A percentile compares a stretch with the other conserved stretches of the same genome.
Conservation (phyloP, 2,797 vertebrate genomes). For the Sebastes hubbsi region DNA sequence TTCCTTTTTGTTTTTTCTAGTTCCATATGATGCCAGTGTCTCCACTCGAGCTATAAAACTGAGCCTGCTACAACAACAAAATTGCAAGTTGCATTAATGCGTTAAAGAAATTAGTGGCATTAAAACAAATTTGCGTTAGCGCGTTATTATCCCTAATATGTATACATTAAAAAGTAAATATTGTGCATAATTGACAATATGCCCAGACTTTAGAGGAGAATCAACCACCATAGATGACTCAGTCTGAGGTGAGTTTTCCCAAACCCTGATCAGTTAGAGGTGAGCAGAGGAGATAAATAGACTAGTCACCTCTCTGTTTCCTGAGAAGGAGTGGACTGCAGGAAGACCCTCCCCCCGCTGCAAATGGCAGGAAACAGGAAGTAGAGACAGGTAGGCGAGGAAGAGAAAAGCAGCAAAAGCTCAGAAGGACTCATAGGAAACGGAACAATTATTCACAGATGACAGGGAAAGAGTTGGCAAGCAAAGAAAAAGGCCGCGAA, state of each 20-base stretch:
- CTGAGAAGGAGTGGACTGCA: slow-evolving; percentile 96
- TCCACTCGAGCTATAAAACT: no score
- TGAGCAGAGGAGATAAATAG: slow-evolving; percentile 62
- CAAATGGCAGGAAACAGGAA: slow-evolving; percentile 87
- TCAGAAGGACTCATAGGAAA: slow-evolving; percentile 58
- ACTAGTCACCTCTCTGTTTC: slow-evolving; percentile 97
- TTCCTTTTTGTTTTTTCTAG: no score
- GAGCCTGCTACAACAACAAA: no score
- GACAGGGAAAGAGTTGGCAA: slow-evolving; percentile 28
- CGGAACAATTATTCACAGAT: slow-evolving; percentile 2
- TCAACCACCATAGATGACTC: background rate
- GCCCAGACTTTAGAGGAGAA: background rate
- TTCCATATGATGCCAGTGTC: no score
- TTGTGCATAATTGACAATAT: background rate
- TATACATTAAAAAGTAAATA: background rate
- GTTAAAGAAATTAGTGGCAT: no score
- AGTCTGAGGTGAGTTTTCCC: background rate
- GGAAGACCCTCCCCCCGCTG: slow-evolving; percentile 95
- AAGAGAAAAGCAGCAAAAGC: slow-evolving; percentile 74
- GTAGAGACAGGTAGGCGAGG: slow-evolving; percentile 81
- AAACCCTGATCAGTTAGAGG: background rate
- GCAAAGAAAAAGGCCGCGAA: slow-evolving; percentile 52
- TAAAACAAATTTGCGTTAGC: no score
- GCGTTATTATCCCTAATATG: no score
- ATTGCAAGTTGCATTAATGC: no score